Base-by-base conservation (phyloP, 2,888 invertebrate species). In the Labia minor region DNA sequence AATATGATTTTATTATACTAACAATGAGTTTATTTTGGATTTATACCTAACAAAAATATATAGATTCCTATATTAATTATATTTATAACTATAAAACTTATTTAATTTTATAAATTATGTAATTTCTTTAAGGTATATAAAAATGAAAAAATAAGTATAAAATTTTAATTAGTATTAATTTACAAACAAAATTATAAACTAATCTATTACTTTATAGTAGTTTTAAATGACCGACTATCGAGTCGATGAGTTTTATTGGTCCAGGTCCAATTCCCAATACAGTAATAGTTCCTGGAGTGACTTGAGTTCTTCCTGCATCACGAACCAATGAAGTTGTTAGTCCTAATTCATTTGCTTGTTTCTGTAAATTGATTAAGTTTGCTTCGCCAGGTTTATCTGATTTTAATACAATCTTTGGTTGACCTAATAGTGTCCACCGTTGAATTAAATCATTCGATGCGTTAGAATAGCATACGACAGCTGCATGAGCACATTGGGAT, bases 401-500 rank as follows among this genome's bases (percentile, higher is more conserved):
- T 76, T 82, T 84, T 0, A 90, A 76, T 61, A 89, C 86, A 69
- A 91, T 83, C 80, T 92, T 92, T 1, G 89, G 85, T 73, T 89
- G 89, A 0, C 91, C 90, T 67, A 76, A 75, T 1, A 73, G 72
- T 70, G 85, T 78, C 91, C 91, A 92, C 64, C 79, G 75, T 63
- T 74, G 76, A 65, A 77, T 74, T 8, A 76, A 70, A 49, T 10
- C n/a, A 2, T 14, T 49, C 16, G 49, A 14, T 1, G 83, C 78
- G 71, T 80, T 78, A 72, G 85, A 82, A 73, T 84, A 87, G 72
- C 89, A 86, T 67, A 83, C 79, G 8, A 91, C 79, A 1, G 90
- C 86, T 0, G 90, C 91, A 78, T 92, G 91, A 11, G 87, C 84
- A 77, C 89, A 89, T 78, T 90, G 90, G 0, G 90, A 85, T 10